Evolutionary conservation across 2,113 vertebrate species (phyloP), one percentile per base, ranked within the genome.

Genomic region (Thalassoma bifasciatum): DNA sequence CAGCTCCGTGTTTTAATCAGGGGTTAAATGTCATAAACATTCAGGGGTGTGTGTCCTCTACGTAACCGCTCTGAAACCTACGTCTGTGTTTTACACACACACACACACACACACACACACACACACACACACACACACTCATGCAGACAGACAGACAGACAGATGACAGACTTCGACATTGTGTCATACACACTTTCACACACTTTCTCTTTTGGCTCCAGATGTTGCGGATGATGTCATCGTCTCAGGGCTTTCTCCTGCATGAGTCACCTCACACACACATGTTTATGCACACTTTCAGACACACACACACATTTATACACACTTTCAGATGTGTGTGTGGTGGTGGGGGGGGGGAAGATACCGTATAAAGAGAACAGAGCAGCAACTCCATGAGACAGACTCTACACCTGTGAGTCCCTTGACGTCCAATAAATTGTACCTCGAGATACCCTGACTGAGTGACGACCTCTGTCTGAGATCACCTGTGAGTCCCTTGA

Each of bases 181-280:
- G 44, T 46, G 44, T 46, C 44, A 44, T 44, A 44, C 42, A 44
- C 40, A 19, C 44, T 17, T n/a, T 5, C 53, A 66, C 54, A 60
- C 46, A 77, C 74, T 64, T 72, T 78, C 68, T 54, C 65, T 54
- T 22, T 4, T 10, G 23, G 2, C 3, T 82, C 72, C 84, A 86
- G 79, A 82, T 79, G 79, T 79, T 61, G 49, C 36, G 13, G 67
- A 65, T 79, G 75, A 66, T 58, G 64, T 76, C 79, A 79, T 53
- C 10, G 56, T 76, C 71, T 78, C 30, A 71, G 69, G 65, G 62
- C 75, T 86, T 82, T 82, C 72, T 74, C 71, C 66, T 46, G 5
- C 0, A 38, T 82, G 72, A 86, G 0, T 82, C 71, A 75, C 50
- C 58, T 2, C 68, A 17, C 60, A 22, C 46, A 61, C 17, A 78